These are phyloP conservation scores for Phaedon cochleariae DNA, from an alignment of 2,888 invertebrate genomes.

Conservation along the genomic window DNA sequence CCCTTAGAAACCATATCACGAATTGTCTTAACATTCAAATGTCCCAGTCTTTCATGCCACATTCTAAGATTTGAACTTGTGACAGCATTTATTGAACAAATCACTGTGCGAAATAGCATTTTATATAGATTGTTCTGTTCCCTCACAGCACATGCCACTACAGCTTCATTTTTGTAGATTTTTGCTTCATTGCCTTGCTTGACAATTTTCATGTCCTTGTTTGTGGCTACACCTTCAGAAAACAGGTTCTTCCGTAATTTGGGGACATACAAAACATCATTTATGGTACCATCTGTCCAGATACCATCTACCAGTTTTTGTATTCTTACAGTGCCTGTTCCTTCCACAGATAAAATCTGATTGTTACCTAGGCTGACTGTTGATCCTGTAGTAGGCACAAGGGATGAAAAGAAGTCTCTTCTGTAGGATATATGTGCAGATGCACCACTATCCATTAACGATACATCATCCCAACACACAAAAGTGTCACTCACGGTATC, in stretches of 20 bases:
- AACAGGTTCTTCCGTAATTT: background rate
- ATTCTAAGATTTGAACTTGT: background rate
- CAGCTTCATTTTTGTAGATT: background rate
- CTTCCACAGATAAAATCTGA: background rate
- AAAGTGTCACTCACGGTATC: no score
- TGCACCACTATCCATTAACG: conserved; percentile 5
- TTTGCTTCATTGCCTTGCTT: conserved; percentile 1
- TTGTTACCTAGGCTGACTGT: no score
- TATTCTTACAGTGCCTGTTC: background rate
- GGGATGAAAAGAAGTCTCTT: background rate
- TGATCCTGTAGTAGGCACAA: background rate
- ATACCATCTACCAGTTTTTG: background rate
- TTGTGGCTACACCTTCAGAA: background rate
- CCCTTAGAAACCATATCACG: conserved; percentile 1
- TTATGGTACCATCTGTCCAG: background rate
- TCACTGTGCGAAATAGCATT: conserved; percentile 3
- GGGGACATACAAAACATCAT: conserved; percentile 1
- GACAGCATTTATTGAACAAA: background rate
- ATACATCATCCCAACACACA: background rate
- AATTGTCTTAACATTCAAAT: background rate
- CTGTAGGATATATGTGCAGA: background rate
- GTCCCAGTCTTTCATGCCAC: conserved; percentile 1
- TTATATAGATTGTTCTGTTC: background rate
- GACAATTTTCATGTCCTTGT: background rate
- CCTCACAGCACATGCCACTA: conserved; percentile 7